Conservation (phyloP, 2,113 vertebrate species). For the Laticauda laticaudata region DNA sequence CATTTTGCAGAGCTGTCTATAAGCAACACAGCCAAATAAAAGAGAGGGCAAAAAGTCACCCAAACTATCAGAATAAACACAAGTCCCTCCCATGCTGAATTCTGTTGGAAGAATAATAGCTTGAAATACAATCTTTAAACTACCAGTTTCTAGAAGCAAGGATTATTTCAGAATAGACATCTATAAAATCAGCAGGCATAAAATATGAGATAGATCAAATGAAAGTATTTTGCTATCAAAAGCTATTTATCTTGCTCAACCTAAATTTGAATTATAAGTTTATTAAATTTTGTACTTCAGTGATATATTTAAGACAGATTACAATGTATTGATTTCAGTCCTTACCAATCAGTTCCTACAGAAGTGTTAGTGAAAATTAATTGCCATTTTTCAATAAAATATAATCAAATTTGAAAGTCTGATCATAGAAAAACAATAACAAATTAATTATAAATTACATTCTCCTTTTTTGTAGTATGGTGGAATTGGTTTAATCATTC, state of each 20-base stretch:
- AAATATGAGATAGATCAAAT: conserved; percentile 64
- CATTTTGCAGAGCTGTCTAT: background rate
- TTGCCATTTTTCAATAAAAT: conserved; percentile 54
- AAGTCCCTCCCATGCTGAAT: background rate
- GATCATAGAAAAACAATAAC: conserved; percentile 66
- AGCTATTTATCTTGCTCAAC: conserved; percentile 64
- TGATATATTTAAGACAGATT: conserved; percentile 65
- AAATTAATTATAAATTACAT: conserved; percentile 72
- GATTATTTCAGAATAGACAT: conserved; percentile 61
- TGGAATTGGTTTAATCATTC: conserved; percentile 57
- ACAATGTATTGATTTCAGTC: conserved; percentile 70
- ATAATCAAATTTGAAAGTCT: conserved; percentile 69
- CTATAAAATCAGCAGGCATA: conserved; percentile 59
- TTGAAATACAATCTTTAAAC: conserved; percentile 34
- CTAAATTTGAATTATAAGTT: conserved; percentile 63
- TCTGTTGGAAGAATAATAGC: conserved; percentile 39
- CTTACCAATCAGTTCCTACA: conserved; percentile 61
- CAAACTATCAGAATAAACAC: conserved; percentile 8
- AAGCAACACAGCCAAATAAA: conserved; percentile 2
- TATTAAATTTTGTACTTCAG: conserved; percentile 66
- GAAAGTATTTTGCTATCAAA: conserved; percentile 64
- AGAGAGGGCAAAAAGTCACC: conserved; percentile 4
- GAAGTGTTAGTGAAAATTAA: conserved; percentile 77
- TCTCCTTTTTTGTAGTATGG: conserved; percentile 62
- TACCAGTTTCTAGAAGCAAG: conserved; percentile 49